Base-by-base conservation (phyloP, 2,888 invertebrate genomes). In the Dorcus parallelipipedus region DNA sequence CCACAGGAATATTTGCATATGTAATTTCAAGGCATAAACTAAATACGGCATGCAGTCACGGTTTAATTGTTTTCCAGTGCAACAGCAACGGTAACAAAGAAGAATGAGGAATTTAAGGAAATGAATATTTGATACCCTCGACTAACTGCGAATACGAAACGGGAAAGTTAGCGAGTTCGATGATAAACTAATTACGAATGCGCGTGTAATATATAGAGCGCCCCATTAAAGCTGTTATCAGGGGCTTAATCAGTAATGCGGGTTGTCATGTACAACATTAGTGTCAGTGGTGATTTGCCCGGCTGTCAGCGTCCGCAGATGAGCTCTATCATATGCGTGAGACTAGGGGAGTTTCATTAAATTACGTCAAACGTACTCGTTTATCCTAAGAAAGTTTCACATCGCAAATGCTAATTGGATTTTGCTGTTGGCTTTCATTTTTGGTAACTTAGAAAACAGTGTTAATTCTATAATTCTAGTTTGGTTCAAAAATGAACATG, bases 151-250 rank as follows among this genome's bases (percentile, higher is more conserved):
- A 72, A 71, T 70, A 65, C 68, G 64, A 74, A 76, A 76, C 75
- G 74, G 73, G 73, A 70, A 73, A 74, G 75, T 75, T 76, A 71
- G 72, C 73, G 69, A 69, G 67, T 69, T 73, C 67, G 65, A 67
- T 69, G 71, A 71, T 74, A 75, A 73, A 71, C 73, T 73, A 74
- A 75, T 76, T 76, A 75, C 71, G 65, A 70, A 69, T 69, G 72
- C 71, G 67, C 72, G 72, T 68, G 72, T 73, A 73, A 73, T 73
- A 73, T 74, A 72, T 73, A 71, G 73, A 74, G 69, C 73, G 72
- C 74, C 71, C 74, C 73, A 75, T 76, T 76, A 76, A 76, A 75
- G 74, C 75, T 72, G 75, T 76, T 76, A 76, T 76, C 77, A 73
- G 73, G 68, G 69, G 73, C 70, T 73, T 76, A 76, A 77, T 76